Base-by-base conservation (phyloP, 2,113 vertebrate species). In the Scopus umbretta region DNA sequence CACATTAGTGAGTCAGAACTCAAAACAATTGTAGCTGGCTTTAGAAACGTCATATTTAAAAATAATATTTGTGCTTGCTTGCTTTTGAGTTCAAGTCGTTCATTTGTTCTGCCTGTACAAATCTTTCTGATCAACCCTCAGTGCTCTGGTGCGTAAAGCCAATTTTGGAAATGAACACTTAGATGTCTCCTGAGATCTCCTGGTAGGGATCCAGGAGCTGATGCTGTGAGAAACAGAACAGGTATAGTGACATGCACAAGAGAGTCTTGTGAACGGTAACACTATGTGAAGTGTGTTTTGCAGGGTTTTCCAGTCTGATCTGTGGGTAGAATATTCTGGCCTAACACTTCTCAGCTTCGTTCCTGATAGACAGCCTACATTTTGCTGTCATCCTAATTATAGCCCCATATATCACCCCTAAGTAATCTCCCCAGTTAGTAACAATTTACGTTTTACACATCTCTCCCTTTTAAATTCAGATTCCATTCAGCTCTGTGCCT, bases 331-430 rank as follows among this genome's bases (percentile, higher is more conserved):
- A 36, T 87, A 53, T 76, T 87, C 73, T 87, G 26, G 20, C 72
- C 36, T 88, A 66, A 80, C 40, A 58, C 21, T 89, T 95, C 26
- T 79, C 80, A 73, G 34, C 36, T 55, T 85, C 7, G 70, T 92
- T 73, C 74, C 22, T 73, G 36, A 26, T 79, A 80, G 86, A 71
- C 47, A 92, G 36, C 63, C 23, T 84, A 29, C 36, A 52, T 56
- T 91, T 83, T 53, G 40, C 53, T 95, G 91, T 90, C 29, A 73
- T 66, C 56, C 62, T 85, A 86, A 74, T 63, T 93, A 78, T 61
- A 92, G 47, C 18, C 42, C 50, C 34, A 20, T 47, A 40, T 50
- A 84, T 80, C 26, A 32, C 38, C 36, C 36, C 32, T 32, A 67
- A 82, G 47, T 42, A 86, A 91, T 80, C 25, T 91, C 73, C 34